Evolutionary conservation across 2,797 vertebrate species (phyloP).

Genomic region (Furcifer pardalis): DNA sequence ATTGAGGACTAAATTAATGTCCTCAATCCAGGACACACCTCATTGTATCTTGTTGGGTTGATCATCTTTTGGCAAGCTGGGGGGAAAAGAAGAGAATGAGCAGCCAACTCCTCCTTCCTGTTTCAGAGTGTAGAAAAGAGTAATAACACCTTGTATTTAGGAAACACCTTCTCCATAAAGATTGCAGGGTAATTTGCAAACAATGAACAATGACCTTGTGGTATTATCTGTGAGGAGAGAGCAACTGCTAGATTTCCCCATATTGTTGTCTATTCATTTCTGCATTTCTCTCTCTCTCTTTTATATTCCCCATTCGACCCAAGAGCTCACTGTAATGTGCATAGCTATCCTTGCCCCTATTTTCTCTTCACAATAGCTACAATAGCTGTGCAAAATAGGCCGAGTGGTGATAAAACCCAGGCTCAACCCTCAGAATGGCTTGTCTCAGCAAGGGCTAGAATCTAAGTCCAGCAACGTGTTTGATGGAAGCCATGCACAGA

Average conservation of each 20-base stretch:
- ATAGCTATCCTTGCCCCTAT: no score
- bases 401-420: no score
- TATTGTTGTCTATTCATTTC: no score
- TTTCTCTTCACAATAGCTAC: no score
- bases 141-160: constrained; percentile 40
- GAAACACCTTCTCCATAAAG: constrained; percentile 10
- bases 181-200: constrained; percentile 36
- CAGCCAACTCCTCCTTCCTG: constrained; percentile 41
- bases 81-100: constrained; percentile 17
- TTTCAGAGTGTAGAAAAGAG: constrained; percentile 44
- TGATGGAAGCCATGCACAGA: no score
- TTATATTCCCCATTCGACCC: no score
- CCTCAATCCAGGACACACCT: background rate
- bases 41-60: background rate
- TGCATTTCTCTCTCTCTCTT: no score
- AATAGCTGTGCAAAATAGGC: no score
- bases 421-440: no score
- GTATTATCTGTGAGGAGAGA: constrained; percentile 43
- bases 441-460: no score
- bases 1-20: background rate
- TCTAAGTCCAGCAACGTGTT: no score
- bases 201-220: constrained; percentile 53
- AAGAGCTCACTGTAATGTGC: no score
- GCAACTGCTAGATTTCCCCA: constrained; percentile 38
- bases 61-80: background rate